Base-by-base conservation (phyloP, 37 sponge, comb jelly and placozoan species). In the Haliclona indistincta region DNA sequence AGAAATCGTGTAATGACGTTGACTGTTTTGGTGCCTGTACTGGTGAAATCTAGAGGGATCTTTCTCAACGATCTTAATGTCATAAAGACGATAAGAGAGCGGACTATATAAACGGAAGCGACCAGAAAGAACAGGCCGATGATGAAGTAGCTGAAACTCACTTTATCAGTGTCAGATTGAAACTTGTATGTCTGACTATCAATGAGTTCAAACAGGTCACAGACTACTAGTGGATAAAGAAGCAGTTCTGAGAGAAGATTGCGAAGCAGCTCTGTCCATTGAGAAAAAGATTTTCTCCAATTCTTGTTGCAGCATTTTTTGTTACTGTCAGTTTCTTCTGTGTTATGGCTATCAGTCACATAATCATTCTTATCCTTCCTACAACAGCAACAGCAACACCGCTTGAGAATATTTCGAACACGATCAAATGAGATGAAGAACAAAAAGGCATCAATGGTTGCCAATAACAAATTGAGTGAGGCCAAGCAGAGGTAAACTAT, bases 181-280 rank as follows among this genome's bases (percentile, higher is more conserved):
- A 17, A 30, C 10, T 47, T 19, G 34, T 44, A 67, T 3, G 5
- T 53, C 7, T 54, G 39, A 20, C 25, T 42, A 28, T 23, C 66
- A 20, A 84, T 63, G 25, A 77, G 69, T 26, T 69, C 78, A 77
- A 84, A 77, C 53, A 84, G 64, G 32, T 84, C 85, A 51, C 53
- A 70, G 3, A 84, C 53, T 40, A 84, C 64, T 40, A 84, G 35
- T 0, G 85, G 85, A 60, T 71, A 84, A 0, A 84, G 67, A 1
- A 84, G 51, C 1, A 71, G 28, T 63, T 84, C 85, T 6, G 37
- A 52, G 13, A 77, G 19, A 43, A 84, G 8, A 38, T 66, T 84
- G 1, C 85, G 77, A 38, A 68, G 45, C 11, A 84, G 22, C 49
- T 84, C 85, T 51, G 70, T 70, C 30, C 43, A 84, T 6, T 28